phyloP scores from a whole-genome alignment of 2,113 vertebrate species.

The Xenopus laevis region DNA sequence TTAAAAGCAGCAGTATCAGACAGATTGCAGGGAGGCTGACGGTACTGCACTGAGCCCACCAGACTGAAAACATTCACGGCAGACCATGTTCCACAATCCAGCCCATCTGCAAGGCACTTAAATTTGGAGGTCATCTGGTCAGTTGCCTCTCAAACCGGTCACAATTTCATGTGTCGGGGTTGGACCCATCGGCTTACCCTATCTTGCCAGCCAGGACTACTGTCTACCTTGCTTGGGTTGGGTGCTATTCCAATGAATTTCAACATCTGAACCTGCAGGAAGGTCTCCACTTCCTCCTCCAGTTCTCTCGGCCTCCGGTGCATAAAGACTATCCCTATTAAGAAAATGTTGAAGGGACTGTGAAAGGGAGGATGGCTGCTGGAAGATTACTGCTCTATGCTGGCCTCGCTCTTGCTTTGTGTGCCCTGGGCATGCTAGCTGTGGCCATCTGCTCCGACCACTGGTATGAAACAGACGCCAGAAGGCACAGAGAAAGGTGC shows the following conservation, averaged over 20 bases:
- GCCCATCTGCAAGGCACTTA: background rate
- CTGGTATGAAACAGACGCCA: conserved; percentile 98
- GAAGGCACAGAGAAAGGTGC: conserved; percentile 93
- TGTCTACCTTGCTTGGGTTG: conserved; percentile 15
- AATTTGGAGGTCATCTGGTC: conserved; percentile 34
- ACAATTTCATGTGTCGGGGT: background rate
- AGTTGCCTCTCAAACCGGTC: background rate
- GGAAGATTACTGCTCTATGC: conserved; percentile 96
- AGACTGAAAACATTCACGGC: conserved; percentile 3
- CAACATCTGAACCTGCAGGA: conserved; percentile 4
- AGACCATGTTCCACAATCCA: conserved; percentile 1
- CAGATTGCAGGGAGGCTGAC: conserved; percentile 1
- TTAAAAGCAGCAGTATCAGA: too few species aligned
- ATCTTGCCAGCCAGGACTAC: conserved; percentile 1
- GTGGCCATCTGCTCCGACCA: conserved; percentile 98
- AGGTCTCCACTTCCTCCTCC: background rate
- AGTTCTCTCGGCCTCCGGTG: conserved; percentile 3
- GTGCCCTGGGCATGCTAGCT: conserved; percentile 95
- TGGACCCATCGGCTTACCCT: conserved; percentile 12
- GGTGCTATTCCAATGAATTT: background rate
- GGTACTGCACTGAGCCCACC: background rate
- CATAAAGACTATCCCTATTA: conserved; percentile 35
- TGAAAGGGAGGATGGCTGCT: conserved; percentile 93
- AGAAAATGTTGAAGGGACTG: conserved; percentile 64
- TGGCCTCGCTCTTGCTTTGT: conserved; percentile 93